Evolutionary conservation across 2,797 vertebrate species (phyloP).

Genomic region (Rhinophrynus dorsalis): DNA sequence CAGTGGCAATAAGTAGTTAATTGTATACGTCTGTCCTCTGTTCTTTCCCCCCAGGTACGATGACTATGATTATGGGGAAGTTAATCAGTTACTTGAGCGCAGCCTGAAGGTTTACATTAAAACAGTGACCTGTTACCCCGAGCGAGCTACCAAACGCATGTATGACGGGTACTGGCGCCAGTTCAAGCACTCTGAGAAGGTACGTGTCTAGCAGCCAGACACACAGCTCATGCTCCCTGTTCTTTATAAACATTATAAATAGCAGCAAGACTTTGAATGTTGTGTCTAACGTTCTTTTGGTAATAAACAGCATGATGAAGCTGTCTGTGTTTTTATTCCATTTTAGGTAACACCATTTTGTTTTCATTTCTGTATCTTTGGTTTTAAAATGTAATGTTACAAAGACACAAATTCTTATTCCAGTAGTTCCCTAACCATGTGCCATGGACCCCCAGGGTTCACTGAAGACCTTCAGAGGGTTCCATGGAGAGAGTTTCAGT

Average conservation of each 20-base stretch:
- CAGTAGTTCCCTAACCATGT: too few relatives aligned
- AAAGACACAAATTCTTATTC: too few relatives aligned
- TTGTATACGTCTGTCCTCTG: conserved; percentile 27
- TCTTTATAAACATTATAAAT: not conserved
- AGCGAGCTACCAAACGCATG: conserved; percentile 82
- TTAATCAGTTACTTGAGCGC: conserved; percentile 83
- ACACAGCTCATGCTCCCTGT: not conserved
- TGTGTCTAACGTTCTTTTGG: not conserved
- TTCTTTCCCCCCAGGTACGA: conserved; percentile 71
- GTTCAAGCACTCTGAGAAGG: conserved; percentile 85
- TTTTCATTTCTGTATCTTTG: too few relatives aligned
- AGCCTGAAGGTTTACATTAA: conserved; percentile 86
- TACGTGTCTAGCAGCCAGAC: conserved; percentile 36
- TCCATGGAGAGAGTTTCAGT: too few relatives aligned
- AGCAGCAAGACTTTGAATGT: too few relatives aligned
- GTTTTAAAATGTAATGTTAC: too few relatives aligned
- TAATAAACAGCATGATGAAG: not conserved
- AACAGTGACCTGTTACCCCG: conserved; percentile 84
- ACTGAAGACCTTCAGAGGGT: too few relatives aligned
- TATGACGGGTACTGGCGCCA: conserved; percentile 82
- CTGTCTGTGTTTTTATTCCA: not conserved
- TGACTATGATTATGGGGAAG: conserved; percentile 84
- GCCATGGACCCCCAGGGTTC: too few relatives aligned
- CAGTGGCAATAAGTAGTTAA: conserved; percentile 2
- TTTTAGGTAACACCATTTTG: not conserved